These are phyloP conservation scores for Galeopsomyia nigrocyanea DNA, from an alignment of 2,888 invertebrate species.

Conservation along the genomic window DNA sequence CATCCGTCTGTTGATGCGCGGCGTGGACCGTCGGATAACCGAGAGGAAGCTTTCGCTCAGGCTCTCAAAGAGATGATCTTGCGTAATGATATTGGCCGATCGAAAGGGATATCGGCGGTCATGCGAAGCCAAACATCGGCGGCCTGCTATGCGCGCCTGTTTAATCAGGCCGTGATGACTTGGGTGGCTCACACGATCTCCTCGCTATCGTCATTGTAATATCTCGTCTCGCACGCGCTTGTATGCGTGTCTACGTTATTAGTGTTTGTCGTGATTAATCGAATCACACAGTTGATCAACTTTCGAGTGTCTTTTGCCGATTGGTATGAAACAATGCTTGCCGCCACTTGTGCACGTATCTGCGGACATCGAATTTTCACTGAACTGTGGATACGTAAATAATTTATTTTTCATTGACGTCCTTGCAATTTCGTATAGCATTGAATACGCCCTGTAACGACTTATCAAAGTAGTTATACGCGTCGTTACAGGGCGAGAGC, in stretches of 20 bases:
- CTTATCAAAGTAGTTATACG: conserved; percentile 32
- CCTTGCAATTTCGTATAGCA: conserved; percentile 22
- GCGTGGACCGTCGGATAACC: background rate
- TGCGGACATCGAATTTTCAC: too few species aligned
- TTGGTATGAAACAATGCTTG: too few species aligned
- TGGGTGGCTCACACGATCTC: conserved; percentile 1
- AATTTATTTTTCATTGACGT: background rate
- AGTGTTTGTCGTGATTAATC: too few species aligned
- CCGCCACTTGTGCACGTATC: too few species aligned
- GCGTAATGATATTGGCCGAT: conserved; percentile 39
- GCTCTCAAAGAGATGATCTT: conserved; percentile 40
- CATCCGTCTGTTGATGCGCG: background rate
- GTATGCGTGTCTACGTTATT: too few species aligned
- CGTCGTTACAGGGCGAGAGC: too few species aligned
- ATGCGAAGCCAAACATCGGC: conserved; percentile 51
- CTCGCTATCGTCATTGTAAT: too few species aligned
- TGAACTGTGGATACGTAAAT: too few species aligned
- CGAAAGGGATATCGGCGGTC: conserved; percentile 39
- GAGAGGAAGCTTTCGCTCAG: conserved; percentile 22
- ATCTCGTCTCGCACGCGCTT: too few species aligned
- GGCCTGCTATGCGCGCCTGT: conserved; percentile 38
- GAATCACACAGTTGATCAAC: too few species aligned
- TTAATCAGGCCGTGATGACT: conserved; percentile 54
- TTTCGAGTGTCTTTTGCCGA: too few species aligned
- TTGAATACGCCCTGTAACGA: conserved; percentile 40